phyloP scores from a whole-genome alignment of 2,797 vertebrate genomes.

The Anableps anableps region DNA sequence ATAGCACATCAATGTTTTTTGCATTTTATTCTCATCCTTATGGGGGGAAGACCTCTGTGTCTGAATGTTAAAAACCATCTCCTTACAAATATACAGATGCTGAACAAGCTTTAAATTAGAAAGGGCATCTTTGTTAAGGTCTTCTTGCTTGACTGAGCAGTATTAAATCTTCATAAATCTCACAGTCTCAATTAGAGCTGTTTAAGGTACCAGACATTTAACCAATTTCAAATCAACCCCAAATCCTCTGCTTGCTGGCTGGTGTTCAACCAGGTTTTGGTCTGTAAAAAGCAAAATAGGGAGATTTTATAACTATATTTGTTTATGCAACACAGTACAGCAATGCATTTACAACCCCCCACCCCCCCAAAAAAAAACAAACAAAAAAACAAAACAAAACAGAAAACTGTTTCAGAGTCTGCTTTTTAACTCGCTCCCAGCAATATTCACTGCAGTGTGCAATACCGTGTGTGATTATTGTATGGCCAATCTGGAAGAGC shows the following conservation, averaged over 20 bases:
- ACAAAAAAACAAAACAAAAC: not conserved
- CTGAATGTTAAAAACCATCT: conserved; percentile 27
- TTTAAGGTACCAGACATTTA: conserved; percentile 64
- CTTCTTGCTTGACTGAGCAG: conserved; percentile 52
- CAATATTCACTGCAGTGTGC: conserved; percentile 66
- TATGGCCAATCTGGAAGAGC: conserved; percentile 78
- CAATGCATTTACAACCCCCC: conserved; percentile 27
- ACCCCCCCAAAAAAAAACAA: not conserved
- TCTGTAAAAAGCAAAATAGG: conserved; percentile 28
- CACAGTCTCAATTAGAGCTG: conserved; percentile 57
- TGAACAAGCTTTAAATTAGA: conserved; percentile 55
- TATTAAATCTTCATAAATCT: conserved; percentile 65
- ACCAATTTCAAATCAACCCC: conserved; percentile 56
- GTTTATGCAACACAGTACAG: conserved; percentile 5
- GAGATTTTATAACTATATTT: conserved; percentile 27
- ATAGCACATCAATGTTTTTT: conserved; percentile 21
- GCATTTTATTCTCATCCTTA: conserved; percentile 9
- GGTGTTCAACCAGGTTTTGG: conserved; percentile 38
- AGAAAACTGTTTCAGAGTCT: conserved; percentile 45
- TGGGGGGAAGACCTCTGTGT: not conserved
- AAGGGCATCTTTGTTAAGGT: conserved; percentile 47
- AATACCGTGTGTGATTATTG: conserved; percentile 67
- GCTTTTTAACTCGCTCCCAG: conserved; percentile 66
- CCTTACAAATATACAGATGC: conserved; percentile 45
- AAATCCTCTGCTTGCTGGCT: conserved; percentile 34